Percentiles rank a stretch among this genome's conserved stretches.
phyloP scores from a whole-genome alignment of 1,140 invertebrate species.

The Drosophila saltans region DNA sequence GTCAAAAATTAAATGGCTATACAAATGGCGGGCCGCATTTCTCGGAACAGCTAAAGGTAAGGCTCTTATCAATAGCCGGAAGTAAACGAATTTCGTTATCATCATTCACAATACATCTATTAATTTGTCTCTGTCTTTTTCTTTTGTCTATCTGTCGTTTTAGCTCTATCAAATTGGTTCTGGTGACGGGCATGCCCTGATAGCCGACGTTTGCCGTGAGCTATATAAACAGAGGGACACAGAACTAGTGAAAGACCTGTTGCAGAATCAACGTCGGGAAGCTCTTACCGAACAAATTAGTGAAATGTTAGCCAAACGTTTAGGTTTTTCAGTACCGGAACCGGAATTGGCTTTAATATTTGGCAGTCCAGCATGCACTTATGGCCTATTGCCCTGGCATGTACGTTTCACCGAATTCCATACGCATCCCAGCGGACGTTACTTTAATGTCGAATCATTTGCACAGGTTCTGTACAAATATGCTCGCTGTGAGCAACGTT shows the following conservation, averaged over 20 bases:
- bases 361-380: conserved; percentile 62
- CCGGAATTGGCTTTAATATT: conserved; percentile 76
- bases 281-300: conserved; percentile 55
- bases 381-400: conserved; percentile 77
- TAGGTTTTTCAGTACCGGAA: conserved; percentile 56
- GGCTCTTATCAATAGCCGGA: conserved; percentile 37
- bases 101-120: background rate
- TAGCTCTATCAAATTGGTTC: conserved; percentile 65
- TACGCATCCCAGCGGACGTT: conserved; percentile 56
- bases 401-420: conserved; percentile 79
- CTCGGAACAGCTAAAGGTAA: conserved; percentile 52
- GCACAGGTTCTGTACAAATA: conserved; percentile 69
- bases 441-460: conserved; percentile 63
- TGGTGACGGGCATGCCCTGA: conserved; percentile 65
- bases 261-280: conserved; percentile 53
- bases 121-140: conserved; percentile 27
- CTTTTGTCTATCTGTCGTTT: background rate
- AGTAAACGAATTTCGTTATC: conserved; percentile 44
- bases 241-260: conserved; percentile 49
- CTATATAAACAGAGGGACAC: conserved; percentile 51
- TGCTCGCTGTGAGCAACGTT: conserved; percentile 79
- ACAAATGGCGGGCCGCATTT: conserved; percentile 38
- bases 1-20: conserved; percentile 50
- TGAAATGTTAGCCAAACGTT: conserved; percentile 43
- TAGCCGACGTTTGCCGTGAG: conserved; percentile 74